Percentiles rank a stretch among this genome's conserved stretches.
phyloP scores from a whole-genome alignment of 2,113 vertebrate genomes.

The Chinchilla lanigera region DNA sequence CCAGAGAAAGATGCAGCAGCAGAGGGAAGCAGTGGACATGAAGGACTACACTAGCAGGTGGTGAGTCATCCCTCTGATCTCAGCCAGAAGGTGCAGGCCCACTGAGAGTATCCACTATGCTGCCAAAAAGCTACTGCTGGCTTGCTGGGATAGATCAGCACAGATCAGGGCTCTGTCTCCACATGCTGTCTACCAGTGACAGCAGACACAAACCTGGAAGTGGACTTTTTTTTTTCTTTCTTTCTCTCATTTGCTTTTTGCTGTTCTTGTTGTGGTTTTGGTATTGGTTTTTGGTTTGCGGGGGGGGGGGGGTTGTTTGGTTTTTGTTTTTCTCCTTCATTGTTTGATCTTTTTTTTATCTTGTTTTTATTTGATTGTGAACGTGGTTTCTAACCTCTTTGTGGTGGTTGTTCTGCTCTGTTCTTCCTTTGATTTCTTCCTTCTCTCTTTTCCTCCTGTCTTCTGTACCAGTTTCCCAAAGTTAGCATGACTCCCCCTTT shows the following conservation, averaged over 20 bases:
- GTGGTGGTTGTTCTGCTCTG: background rate
- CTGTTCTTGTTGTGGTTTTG: background rate
- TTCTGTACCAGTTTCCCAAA: background rate
- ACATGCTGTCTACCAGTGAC: background rate
- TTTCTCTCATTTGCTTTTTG: background rate
- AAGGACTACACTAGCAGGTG: background rate
- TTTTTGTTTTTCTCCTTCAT: background rate
- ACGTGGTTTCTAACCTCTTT: background rate
- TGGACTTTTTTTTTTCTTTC: background rate
- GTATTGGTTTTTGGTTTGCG: no score
- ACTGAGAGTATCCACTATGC: background rate
- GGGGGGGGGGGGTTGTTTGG: no score
- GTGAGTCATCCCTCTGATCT: background rate
- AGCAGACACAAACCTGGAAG: background rate
- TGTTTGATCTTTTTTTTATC: background rate
- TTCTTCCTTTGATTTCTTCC: background rate
- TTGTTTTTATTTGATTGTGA: background rate
- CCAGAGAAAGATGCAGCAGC: background rate
- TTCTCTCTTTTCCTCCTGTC: background rate
- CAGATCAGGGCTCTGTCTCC: background rate
- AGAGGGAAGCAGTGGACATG: background rate
- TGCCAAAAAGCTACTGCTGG: background rate
- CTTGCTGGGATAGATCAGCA: background rate
- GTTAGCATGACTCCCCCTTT: background rate
- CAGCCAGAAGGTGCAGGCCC: background rate